Conservation (phyloP, 2,797 vertebrate species). For the Anas georgica region DNA sequence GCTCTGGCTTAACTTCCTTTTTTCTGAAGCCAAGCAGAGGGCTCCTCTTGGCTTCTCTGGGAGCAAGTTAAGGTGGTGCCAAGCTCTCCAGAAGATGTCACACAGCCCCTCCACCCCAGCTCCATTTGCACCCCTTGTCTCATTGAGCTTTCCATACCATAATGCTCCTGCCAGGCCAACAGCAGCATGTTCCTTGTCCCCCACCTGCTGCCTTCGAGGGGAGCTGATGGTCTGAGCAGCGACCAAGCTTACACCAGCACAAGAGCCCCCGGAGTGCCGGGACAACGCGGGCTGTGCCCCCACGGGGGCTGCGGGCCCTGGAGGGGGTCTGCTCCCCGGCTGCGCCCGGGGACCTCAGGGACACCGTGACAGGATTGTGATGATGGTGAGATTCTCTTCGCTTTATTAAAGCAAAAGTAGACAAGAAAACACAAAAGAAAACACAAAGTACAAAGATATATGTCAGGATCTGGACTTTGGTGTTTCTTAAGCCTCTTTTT, state of each 20-base stretch:
- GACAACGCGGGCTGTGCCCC: not conserved
- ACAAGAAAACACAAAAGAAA: slow-evolving; percentile 50
- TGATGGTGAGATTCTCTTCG: not conserved
- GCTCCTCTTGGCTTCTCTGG: fast-evolving
- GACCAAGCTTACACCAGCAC: not conserved
- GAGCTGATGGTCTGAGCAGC: not conserved
- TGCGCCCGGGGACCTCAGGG: not conserved
- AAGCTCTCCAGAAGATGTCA: not conserved
- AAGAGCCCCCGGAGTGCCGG: fast-evolving
- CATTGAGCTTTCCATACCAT: fast-evolving
- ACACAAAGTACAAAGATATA: slow-evolving; percentile 21
- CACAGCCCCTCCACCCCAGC: not conserved
- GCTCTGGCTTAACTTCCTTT: not conserved
- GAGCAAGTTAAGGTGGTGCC: not conserved
- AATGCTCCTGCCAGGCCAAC: not conserved
- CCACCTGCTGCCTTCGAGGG: not conserved
- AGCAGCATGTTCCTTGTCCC: not conserved
- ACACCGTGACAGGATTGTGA: not conserved
- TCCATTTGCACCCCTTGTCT: not conserved
- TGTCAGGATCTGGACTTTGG: slow-evolving; percentile 32
- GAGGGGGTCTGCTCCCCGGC: too few relatives aligned
- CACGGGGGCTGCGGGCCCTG: too few relatives aligned
- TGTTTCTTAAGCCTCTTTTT: slow-evolving; percentile 32
- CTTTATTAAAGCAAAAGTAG: slow-evolving; percentile 57
- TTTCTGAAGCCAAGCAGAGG: not conserved